Evolutionary conservation across 2,797 vertebrate species (phyloP), one percentile per base, ranked within the genome.

Genomic region (Galaxias olidus): DNA sequence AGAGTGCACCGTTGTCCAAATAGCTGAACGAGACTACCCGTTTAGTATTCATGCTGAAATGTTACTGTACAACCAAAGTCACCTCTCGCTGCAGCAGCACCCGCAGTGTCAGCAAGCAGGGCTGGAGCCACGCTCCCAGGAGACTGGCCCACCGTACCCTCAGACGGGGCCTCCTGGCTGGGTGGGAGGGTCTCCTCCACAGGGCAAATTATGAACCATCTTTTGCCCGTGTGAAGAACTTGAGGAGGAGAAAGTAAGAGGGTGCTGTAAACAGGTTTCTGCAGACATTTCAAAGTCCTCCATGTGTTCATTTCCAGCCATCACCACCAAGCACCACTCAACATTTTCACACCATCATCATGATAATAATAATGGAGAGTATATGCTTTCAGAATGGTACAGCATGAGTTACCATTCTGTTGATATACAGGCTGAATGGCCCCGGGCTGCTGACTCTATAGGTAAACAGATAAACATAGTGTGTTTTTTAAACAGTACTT

Each of bases 131-230:
- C 80, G 52, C 84, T 91, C 50, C 89, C 84, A 8, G 81, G 86
- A 43, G 88, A 87, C 73, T 86, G 86, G 0, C 74, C 83, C 0
- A 79, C 63, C 8, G 79, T 84, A n/a, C 78, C 82, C 0, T 90
- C 90, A 0, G 92, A 91, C 0, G 93, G 88, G 6, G 91, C 92
- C 17, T 94, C 92, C 55, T 94, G 91, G 0, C 90, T 90, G 8
- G 89, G 75, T 43, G 84, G 63, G 2, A 93, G 84, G 7, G 93
- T 95, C 86, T 99, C 98, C 69, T 96, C 95, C 72, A 98, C 98
- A 0, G 98, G 98, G 74, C 97, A 98, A 81, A 99, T 96, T 79
- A 99, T 99, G 82, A 99, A 99, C 97, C 98, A 99, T 52, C 98
- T 90, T 86, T 97, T 98, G 13, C 98, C 98, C 11, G 97, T 98